Evolutionary conservation across 2,797 vertebrate genomes (phyloP), one percentile per base, ranked within the genome.

Genomic region (Meriones psammophilus): DNA sequence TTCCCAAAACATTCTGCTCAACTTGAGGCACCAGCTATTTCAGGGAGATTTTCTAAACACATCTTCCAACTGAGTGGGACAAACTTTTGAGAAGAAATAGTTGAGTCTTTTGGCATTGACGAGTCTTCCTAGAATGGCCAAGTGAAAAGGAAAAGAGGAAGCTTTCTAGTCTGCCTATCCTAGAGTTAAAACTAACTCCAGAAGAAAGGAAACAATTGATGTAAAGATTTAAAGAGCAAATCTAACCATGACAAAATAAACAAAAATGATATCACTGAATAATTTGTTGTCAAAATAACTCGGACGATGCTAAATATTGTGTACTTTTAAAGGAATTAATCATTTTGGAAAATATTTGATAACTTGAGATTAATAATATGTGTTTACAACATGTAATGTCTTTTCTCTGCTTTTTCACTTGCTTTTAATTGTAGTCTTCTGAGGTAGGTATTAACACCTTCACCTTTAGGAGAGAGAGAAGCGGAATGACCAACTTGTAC

Each of bases 11-110:
- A 86, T 96, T 92, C 42, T 85, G 39, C 71, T 88, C 68, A 84
- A 66, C 50, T 78, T 90, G 22, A 86, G 83, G 46, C 64, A 92
- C 90, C 74, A 95, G 88, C 68, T 97, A 58, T 88, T 92, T 92
- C 69, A 80, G 46, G 64, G 78, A 95, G n/a, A 50, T 85, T 76
- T 92, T 78, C 58, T 78, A 88, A 62, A 2, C 46, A 36, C 30
- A 15, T 95, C 58, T 92, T 96, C 69, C 92, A 92, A 91, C 80
- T 90, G 76, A 22, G 46, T 76, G 79, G 66, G 94, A 77, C 24
- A 89, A 96, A 78, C 33, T 77, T 46, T 94, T 58, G 28, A 77
- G 76, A 95, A 96, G 81, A 50, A 62, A 88, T 91, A 89, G 50
- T 6, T 64, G 39, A 74, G 33, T 73, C 66, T 81, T 73, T 39